Evolutionary conservation across 2,113 vertebrate genomes (phyloP), one percentile per base, ranked within the genome.

Genomic region (Cinclus cinclus): DNA sequence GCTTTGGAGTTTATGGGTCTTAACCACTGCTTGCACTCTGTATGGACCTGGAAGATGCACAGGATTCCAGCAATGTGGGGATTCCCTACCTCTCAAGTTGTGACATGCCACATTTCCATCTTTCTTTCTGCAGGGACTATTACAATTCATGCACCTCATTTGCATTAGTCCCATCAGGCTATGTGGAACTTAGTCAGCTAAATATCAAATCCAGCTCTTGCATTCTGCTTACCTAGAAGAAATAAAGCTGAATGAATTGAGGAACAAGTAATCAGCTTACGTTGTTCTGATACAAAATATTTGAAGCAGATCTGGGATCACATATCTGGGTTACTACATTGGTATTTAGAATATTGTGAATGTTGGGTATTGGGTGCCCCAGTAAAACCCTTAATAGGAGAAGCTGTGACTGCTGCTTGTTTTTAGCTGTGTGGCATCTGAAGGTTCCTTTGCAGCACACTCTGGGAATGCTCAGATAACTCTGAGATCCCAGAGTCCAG

Each of bases 401-500:
- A 59, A 71, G 7, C 9, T 41, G 27, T 47, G 41, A 41, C 17
- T 68, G 44, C 30, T 44, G 24, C 13, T 59, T 37, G 2, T 13
- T 86, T 83, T 56, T 1, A 63, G 28, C 41, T n/a, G 10, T 30
- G 30, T 4, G 4, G 21, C 24, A 44, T 22, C 42, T 0, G 83
- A 59, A 85, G 18, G 42, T 44, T 37, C 14, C 22, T 41, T 14
- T 4, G n/a, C 52, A 80, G 20, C 1, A 0, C 33, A 52, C 28
- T 12, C 37, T 8, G 3, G 10, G 47, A 10, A 3, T 4, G 8
- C n/a, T 52, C 0, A 0, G 30, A 11, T 59, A 69, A 25, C n/a
- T 74, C 44, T 44, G 49, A 62, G 79, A 74, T 62, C 14, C 50
- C 30, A 50, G 44, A 88, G 33, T 15, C 35, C 58, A 41, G 22